A percentile compares a stretch with the other conserved stretches of the same genome.
phyloP scores from a whole-genome alignment of 2,797 vertebrate genomes.

The Epinephelus malabaricus region DNA sequence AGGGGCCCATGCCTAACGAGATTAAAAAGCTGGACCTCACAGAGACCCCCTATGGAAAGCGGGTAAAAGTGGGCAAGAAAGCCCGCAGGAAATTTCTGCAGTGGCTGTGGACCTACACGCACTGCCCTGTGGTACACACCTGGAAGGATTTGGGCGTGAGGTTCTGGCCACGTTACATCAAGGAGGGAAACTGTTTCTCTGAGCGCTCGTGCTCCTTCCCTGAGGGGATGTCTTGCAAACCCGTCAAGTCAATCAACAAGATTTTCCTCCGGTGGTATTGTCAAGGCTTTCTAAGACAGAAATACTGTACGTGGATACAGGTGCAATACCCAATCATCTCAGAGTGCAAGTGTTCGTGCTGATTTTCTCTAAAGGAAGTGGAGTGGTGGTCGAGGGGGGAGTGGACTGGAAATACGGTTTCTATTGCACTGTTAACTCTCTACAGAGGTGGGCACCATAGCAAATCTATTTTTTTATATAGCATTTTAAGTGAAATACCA shows the following conservation, averaged over 20 bases:
- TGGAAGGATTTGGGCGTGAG: conserved; percentile 95
- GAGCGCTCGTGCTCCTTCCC: conserved; percentile 94
- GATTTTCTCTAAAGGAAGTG: conserved; percentile 74
- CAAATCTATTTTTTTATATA: conserved; percentile 99
- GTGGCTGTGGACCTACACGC: conserved; percentile 94
- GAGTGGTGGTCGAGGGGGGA: conserved; percentile 49
- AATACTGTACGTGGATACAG: conserved; percentile 96
- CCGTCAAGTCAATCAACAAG: conserved; percentile 93
- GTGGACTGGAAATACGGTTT: conserved; percentile 85
- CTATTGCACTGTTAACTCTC: conserved; percentile 92
- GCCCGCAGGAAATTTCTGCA: conserved; percentile 93
- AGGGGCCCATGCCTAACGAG: conserved; percentile 88
- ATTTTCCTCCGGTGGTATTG: conserved; percentile 95
- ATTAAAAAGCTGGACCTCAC: conserved; percentile 91
- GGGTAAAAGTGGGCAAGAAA: conserved; percentile 92
- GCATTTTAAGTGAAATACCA: conserved; percentile 92
- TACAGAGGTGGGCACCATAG: conserved; percentile 90
- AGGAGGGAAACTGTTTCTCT: conserved; percentile 93
- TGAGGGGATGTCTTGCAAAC: conserved; percentile 95
- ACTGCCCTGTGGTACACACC: conserved; percentile 92
- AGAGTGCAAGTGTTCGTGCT: conserved; percentile 97
- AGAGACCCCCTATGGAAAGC: conserved; percentile 89
- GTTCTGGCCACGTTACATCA: conserved; percentile 96
- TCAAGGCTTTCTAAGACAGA: conserved; percentile 94
- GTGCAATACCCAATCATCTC: conserved; percentile 96